Evolutionary conservation across 2,888 invertebrate species (phyloP).

Genomic region (Drosophila neotestacea): DNA sequence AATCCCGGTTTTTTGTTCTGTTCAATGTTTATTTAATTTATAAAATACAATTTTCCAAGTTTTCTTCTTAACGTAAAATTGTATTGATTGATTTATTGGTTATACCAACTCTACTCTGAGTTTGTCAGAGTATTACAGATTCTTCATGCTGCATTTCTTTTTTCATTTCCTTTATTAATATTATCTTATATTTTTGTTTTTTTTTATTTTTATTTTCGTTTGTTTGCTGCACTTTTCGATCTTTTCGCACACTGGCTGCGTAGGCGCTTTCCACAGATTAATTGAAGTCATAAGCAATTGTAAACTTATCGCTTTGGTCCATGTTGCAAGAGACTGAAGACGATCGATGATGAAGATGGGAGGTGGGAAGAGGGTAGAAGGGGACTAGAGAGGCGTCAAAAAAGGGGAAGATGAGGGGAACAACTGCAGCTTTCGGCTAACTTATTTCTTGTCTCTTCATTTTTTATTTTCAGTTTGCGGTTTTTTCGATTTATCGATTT

Average conservation of each 20-base stretch:
- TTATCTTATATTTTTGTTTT: conserved; percentile 21
- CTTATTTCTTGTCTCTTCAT: conserved; percentile 53
- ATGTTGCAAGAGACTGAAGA: conserved; percentile 29
- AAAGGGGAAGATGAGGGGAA: neutral
- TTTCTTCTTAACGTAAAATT: too few species aligned
- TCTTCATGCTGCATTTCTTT: neutral
- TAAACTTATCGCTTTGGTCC: conserved; percentile 77
- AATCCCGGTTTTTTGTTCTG: too few species aligned
- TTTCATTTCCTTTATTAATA: conserved; percentile 11
- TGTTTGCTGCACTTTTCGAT: conserved; percentile 20
- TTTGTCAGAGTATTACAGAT: conserved; percentile 14
- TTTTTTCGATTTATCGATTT: conserved; percentile 74
- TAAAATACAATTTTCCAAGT: too few species aligned
- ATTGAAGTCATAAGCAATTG: conserved; percentile 82
- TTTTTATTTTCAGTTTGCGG: conserved; percentile 42
- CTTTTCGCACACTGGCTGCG: conserved; percentile 54
- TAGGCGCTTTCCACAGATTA: conserved; percentile 82
- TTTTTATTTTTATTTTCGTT: conserved; percentile 7
- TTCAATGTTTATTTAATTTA: too few species aligned
- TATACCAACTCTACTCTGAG: neutral
- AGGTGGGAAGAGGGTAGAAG: neutral
- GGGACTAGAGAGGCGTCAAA: neutral
- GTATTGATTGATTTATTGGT: too few species aligned
- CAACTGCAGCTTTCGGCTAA: conserved; percentile 47
- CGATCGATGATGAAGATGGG: neutral